Conservation (phyloP, 2,113 vertebrate species). For the Polypterus senegalus region DNA sequence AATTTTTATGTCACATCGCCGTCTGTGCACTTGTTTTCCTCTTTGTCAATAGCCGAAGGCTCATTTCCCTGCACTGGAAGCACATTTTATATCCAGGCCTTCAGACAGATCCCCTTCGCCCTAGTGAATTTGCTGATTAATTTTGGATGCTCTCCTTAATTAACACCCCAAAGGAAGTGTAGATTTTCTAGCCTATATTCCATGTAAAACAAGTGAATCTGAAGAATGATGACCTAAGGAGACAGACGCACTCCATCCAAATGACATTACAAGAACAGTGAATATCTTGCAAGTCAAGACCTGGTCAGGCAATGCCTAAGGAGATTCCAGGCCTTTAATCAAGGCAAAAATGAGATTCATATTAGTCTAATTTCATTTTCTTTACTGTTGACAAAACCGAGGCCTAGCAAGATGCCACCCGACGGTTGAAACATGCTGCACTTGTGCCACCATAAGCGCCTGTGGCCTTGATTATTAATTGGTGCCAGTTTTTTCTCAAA, state of each 20-base stretch:
- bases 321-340: conserved; percentile 85
- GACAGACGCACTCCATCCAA: conserved; percentile 70
- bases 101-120: conserved; percentile 97
- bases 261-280: conserved; percentile 77
- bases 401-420: conserved; percentile 73
- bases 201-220: conserved; percentile 64
- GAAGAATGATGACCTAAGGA: conserved; percentile 87
- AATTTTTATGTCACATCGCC: conserved; percentile 96
- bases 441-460: conserved; percentile 48
- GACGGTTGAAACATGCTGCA: conserved; percentile 77
- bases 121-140: conserved; percentile 98
- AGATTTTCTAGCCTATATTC: conserved; percentile 72
- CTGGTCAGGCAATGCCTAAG: conserved; percentile 74
- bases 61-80: conserved; percentile 64
- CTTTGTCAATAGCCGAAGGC: conserved; percentile 85
- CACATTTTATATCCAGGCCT: conserved; percentile 72
- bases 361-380: conserved; percentile 93
- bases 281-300: conserved; percentile 65
- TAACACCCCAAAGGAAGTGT: conserved; percentile 95
- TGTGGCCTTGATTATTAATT: conserved; percentile 75
- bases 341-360: conserved; percentile 74
- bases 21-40: conserved; percentile 82
- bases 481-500: conserved; percentile 71
- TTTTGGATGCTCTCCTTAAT: conserved; percentile 96
- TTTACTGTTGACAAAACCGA: conserved; percentile 59